A percentile compares a stretch with the other conserved stretches of the same genome.
Conservation (phyloP, 2,888 invertebrate species). For the Cybosia mesomella region DNA sequence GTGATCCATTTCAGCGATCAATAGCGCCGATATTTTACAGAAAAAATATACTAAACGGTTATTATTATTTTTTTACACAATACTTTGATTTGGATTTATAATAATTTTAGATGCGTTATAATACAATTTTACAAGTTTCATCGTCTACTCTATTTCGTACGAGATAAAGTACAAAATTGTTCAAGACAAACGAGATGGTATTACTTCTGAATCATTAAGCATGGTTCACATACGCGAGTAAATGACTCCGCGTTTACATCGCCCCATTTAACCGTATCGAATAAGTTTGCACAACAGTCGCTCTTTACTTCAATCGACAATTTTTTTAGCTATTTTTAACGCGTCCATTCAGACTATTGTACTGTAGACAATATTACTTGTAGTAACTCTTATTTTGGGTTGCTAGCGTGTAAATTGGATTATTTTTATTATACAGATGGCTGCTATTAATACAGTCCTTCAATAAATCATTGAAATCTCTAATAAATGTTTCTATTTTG, state of each 20-base stretch:
- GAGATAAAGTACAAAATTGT: constrained; percentile 28
- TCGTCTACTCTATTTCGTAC: background rate
- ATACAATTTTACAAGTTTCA: background rate
- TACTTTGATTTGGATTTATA: constrained; percentile 38
- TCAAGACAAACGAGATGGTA: constrained; percentile 14
- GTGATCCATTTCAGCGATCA: constrained; percentile 55
- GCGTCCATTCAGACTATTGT: constrained; percentile 73
- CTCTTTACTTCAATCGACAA: constrained; percentile 80
- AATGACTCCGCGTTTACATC: constrained; percentile 74
- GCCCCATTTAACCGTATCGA: constrained; percentile 84
- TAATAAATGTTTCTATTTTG: constrained; percentile 44
- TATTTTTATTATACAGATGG: constrained; percentile 82
- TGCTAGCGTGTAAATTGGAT: constrained; percentile 83
- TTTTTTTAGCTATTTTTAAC: constrained; percentile 81
- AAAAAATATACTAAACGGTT: constrained; percentile 47
- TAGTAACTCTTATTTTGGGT: constrained; percentile 63
- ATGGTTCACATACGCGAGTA: constrained; percentile 77
- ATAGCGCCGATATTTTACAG: constrained; percentile 53
- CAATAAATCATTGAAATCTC: constrained; percentile 72
- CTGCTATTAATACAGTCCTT: constrained; percentile 68
- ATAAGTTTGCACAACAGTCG: constrained; percentile 85
- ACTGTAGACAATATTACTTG: constrained; percentile 66
- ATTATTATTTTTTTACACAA: constrained; percentile 30
- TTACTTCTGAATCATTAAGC: constrained; percentile 83
- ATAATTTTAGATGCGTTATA: constrained; percentile 31